Evolutionary conservation across 2,797 vertebrate species (phyloP).

Genomic region (Glyptemys insculpta): DNA sequence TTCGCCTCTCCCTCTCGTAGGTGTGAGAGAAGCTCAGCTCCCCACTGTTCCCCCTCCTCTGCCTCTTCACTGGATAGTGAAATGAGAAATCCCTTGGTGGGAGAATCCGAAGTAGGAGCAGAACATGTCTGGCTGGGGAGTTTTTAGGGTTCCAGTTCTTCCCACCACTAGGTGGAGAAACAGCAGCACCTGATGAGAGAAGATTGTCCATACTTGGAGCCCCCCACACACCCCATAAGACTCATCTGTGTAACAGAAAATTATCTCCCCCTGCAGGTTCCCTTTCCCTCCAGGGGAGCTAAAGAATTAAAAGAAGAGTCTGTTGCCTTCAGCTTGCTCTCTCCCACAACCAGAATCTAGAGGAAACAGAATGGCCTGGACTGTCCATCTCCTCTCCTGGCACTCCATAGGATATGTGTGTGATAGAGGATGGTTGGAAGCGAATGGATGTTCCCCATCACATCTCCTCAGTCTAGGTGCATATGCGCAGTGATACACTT

Average conservation of each 20-base stretch:
- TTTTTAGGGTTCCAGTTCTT: background rate
- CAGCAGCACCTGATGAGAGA: background rate
- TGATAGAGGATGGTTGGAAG: background rate
- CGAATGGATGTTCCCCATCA: fast-evolving
- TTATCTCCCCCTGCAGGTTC: background rate
- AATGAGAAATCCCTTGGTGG: background rate
- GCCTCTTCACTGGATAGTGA: background rate
- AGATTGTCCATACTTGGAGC: background rate
- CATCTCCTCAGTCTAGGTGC: fast-evolving
- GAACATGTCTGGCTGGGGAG: background rate
- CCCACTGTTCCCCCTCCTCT: no score
- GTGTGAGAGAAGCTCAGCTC: background rate
- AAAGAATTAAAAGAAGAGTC: background rate
- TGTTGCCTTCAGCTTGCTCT: background rate
- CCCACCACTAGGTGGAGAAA: background rate
- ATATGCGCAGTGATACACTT: fast-evolving
- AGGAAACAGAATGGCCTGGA: background rate
- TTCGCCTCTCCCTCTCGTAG: fast-evolving
- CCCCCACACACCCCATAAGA: fast-evolving
- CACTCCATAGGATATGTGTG: background rate
- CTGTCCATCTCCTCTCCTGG: background rate
- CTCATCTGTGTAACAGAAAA: background rate
- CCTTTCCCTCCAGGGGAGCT: background rate
- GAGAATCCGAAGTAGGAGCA: background rate
- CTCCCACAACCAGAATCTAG: background rate